Evolutionary conservation across 1,140 invertebrate species (phyloP), one percentile per base, ranked within the genome.

Genomic region (Streblospio benedicti): DNA sequence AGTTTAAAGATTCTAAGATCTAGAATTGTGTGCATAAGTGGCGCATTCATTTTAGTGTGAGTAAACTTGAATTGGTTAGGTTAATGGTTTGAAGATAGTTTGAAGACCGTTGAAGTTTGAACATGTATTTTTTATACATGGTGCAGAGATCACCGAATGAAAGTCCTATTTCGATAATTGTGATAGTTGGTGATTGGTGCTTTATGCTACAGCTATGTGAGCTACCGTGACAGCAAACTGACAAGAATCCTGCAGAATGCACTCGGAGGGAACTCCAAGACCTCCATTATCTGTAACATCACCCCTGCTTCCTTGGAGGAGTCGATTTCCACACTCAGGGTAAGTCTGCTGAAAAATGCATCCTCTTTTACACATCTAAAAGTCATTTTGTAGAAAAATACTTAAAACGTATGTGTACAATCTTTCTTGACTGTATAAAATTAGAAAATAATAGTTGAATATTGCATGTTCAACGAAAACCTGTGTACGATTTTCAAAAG

Each of bases 181-280:
- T n/a, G n/a, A n/a, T n/a, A n/a, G n/a, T n/a, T n/a, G n/a, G n/a
- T n/a, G n/a, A n/a, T n/a, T n/a, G n/a, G n/a, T n/a, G n/a, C n/a
- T n/a, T n/a, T n/a, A n/a, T n/a, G n/a, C n/a, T 57, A 9, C 54
- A 62, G 60, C 6, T 51, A 33, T 35, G 72, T 83, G 4, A 82
- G 81, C 25, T 86, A 80, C 63, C 68, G 84, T 61, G 83, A 85
- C 67, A 84, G 82, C 12, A 80, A 81, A 43, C 68, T 86, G 50
- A 85, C 85, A 3, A 76, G 83, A 56, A 72, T 85, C 33, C 67
- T 86, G 12, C 83, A 83, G 72, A 84, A 84, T 73, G 81, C 83
- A 5, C 67, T 85, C 1, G 83, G 83, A 58, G 85, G 84, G 5
- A 85, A 85, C 66, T 83, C 81, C 45, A 84, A 84, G 65, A 86